These are phyloP conservation scores for Anser brachyrhynchus DNA, from an alignment of 2,113 vertebrate species.

Conservation along the genomic window DNA sequence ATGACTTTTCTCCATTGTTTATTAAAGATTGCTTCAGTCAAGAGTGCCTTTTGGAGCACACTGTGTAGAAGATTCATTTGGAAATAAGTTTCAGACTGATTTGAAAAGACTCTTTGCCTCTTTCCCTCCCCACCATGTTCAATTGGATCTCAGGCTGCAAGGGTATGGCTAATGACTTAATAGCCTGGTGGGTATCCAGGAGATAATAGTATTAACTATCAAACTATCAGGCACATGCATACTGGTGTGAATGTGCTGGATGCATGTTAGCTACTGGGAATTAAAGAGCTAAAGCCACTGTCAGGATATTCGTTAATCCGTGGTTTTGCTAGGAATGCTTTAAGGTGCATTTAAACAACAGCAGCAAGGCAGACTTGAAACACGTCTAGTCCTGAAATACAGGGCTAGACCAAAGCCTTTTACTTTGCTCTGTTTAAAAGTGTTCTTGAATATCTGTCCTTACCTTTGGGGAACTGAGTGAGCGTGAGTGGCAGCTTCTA, in stretches of 20 bases:
- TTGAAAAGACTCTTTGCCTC: background rate
- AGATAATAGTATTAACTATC: background rate
- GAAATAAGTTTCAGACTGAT: background rate
- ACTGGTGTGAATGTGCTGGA: background rate
- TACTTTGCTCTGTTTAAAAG: background rate
- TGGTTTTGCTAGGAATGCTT: background rate
- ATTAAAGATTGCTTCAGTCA: background rate
- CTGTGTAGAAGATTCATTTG: background rate
- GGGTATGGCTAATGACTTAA: background rate
- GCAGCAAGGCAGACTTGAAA: background rate
- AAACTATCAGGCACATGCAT: background rate
- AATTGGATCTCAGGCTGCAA: background rate
- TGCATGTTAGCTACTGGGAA: background rate
- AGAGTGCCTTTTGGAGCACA: background rate
- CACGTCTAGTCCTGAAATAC: background rate
- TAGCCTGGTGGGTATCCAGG: background rate
- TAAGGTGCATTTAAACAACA: background rate
- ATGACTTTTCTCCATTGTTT: background rate
- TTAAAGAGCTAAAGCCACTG: background rate
- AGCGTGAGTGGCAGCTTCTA: background rate
- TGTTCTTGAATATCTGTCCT: background rate
- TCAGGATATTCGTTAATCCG: background rate
- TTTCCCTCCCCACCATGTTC: background rate
- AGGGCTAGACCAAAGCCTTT: background rate
- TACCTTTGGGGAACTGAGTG: background rate